Evolutionary conservation across 2,113 vertebrate species (phyloP).

Genomic region (Hemiscyllium ocellatum): DNA sequence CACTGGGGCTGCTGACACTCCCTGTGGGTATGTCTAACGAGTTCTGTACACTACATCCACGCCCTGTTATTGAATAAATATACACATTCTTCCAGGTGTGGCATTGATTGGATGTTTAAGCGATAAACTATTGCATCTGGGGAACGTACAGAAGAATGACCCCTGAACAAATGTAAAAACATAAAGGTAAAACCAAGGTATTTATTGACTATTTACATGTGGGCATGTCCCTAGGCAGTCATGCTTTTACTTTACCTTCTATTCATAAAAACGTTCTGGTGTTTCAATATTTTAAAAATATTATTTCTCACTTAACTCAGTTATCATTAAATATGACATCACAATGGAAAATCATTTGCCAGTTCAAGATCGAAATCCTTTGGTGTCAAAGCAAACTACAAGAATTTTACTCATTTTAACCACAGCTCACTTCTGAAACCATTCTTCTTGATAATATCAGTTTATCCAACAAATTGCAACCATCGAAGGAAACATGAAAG

Average conservation of each 20-base stretch:
- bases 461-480: background rate
- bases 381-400: background rate
- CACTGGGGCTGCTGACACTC: conserved; percentile 96
- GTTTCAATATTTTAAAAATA: background rate
- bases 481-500: background rate
- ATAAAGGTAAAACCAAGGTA: conserved; percentile 4
- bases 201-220: conserved; percentile 12
- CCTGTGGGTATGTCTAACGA: conserved; percentile 92
- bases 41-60: conserved; percentile 66
- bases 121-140: conserved; percentile 43
- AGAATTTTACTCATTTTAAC: background rate
- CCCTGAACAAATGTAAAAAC: conserved; percentile 28
- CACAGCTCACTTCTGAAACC: background rate
- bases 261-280: background rate
- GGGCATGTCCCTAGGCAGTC: background rate
- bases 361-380: background rate
- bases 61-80: conserved; percentile 75
- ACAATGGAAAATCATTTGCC: background rate
- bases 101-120: conserved; percentile 99
- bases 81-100: conserved; percentile 94
- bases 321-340: background rate
- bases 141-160: conserved; percentile 11
- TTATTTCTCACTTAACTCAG: background rate
- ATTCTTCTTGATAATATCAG: background rate
- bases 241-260: background rate